These are phyloP conservation scores for Diarsia mendica DNA, from an alignment of 2,888 invertebrate species.

Conservation along the genomic window DNA sequence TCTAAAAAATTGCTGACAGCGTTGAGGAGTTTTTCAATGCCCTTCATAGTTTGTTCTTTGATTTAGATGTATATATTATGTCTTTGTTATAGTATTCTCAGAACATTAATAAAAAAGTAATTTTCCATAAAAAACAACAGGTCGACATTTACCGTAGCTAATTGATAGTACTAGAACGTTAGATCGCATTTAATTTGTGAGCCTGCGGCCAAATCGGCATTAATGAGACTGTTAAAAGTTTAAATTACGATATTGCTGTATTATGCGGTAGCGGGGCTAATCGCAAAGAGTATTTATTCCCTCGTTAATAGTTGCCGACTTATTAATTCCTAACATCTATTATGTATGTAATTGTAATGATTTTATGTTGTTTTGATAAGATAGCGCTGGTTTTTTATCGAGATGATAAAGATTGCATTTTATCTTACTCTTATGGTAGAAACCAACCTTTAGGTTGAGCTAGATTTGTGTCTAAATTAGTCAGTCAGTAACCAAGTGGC, in stretches of 20 bases:
- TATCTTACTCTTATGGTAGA: not conserved
- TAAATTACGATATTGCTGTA: conserved; percentile 58
- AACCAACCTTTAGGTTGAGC: not conserved
- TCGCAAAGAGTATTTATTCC: conserved; percentile 57
- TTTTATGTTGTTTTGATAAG: conserved; percentile 37
- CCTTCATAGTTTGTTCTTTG: too few species aligned
- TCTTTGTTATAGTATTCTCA: not conserved
- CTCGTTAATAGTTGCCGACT: conserved; percentile 55
- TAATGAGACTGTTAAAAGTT: conserved; percentile 60
- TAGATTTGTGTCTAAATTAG: conserved; percentile 9
- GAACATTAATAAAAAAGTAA: conserved; percentile 15
- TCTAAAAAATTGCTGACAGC: too few species aligned
- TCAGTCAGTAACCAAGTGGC: not conserved
- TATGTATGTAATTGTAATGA: conserved; percentile 49
- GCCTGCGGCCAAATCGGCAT: conserved; percentile 65
- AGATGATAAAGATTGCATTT: conserved; percentile 27
- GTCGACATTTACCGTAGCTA: conserved; percentile 67
- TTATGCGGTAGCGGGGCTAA: conserved; percentile 46
- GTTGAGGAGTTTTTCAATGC: too few species aligned
- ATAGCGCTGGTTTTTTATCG: conserved; percentile 37
- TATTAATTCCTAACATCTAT: conserved; percentile 52
- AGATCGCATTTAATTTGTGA: conserved; percentile 70
- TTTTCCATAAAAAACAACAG: conserved; percentile 57
- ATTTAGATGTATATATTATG: too few species aligned
- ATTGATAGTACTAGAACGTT: conserved; percentile 70